Conservation (phyloP, 2,888 invertebrate species). For the Drosophila prostipennis region DNA sequence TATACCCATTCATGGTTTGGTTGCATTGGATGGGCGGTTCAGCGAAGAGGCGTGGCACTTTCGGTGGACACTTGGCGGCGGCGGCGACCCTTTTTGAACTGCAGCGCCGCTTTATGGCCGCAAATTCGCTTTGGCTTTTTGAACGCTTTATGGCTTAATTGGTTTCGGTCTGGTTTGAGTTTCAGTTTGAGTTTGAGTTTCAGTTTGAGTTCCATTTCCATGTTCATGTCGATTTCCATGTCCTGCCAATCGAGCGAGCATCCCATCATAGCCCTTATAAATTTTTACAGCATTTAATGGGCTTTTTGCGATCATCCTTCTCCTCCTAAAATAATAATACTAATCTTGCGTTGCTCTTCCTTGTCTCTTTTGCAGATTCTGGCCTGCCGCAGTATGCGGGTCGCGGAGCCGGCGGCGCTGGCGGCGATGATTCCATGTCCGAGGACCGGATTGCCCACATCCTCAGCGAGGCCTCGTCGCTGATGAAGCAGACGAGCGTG, state of each 20-base stretch:
- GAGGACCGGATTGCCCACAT: constrained; percentile 97
- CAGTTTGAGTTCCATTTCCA: neutral
- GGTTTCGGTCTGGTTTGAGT: constrained; percentile 33
- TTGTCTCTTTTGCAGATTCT: constrained; percentile 86
- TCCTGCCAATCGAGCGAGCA: constrained; percentile 2
- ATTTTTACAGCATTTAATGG: constrained; percentile 82
- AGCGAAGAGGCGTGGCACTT: constrained; percentile 35
- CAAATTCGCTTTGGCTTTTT: constrained; percentile 78
- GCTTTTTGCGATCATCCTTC: constrained; percentile 76
- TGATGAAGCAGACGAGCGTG: constrained; percentile 88
- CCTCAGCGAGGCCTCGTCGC: constrained; percentile 95
- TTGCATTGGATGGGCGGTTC: constrained; percentile 6
- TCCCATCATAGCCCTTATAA: constrained; percentile 46
- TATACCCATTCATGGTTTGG: neutral
- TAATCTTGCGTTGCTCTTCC: too few relatives aligned
- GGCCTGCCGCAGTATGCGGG: constrained; percentile 92
- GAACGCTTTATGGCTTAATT: constrained; percentile 78
- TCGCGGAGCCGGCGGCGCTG: constrained; percentile 89
- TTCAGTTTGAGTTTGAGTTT: neutral
- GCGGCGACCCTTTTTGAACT: constrained; percentile 57
- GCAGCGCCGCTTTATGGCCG: constrained; percentile 69
- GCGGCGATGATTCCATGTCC: constrained; percentile 91
- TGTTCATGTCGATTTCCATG: neutral
- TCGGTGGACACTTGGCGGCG: constrained; percentile 17
- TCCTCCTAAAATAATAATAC: neutral